phyloP scores from a whole-genome alignment of 2,888 invertebrate genomes.

The Ligdia adustata region DNA sequence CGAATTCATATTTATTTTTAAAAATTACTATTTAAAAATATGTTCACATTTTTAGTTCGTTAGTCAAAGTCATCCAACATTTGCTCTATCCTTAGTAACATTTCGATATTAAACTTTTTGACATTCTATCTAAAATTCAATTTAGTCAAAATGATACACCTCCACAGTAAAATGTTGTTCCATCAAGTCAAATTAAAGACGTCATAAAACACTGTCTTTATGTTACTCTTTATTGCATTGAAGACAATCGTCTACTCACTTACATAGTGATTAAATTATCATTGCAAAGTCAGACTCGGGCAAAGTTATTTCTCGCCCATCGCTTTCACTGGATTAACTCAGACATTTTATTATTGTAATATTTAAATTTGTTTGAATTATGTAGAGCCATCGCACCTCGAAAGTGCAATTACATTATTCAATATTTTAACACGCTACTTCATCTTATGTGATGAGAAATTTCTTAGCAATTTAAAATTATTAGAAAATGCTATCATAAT shows the following conservation, averaged over 20 bases:
- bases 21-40: too few relatives aligned
- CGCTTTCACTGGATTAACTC: slow-evolving; percentile 51
- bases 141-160: slow-evolving; percentile 27
- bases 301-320: slow-evolving; percentile 56
- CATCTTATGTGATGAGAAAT: slow-evolving; percentile 15
- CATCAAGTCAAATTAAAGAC: slow-evolving; percentile 36
- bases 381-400: slow-evolving; percentile 6
- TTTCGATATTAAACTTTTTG: too few relatives aligned
- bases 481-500: too few relatives aligned
- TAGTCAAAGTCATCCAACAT: too few relatives aligned
- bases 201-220: slow-evolving; percentile 45
- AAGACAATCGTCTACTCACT: slow-evolving; percentile 62
- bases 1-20: too few relatives aligned
- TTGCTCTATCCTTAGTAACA: too few relatives aligned
- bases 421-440: slow-evolving; percentile 1
- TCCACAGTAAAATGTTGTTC: slow-evolving; percentile 29
- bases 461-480: too few relatives aligned
- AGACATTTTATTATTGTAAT: slow-evolving; percentile 53
- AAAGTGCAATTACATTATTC: slow-evolving; percentile 11
- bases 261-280: slow-evolving; percentile 78
- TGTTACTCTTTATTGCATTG: slow-evolving; percentile 60
- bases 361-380: slow-evolving; percentile 42
- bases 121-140: slow-evolving; percentile 4
- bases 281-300: slow-evolving; percentile 71
- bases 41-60: too few relatives aligned